Base-by-base conservation (phyloP, 1,140 invertebrate genomes). In the Orius laevigatus region DNA sequence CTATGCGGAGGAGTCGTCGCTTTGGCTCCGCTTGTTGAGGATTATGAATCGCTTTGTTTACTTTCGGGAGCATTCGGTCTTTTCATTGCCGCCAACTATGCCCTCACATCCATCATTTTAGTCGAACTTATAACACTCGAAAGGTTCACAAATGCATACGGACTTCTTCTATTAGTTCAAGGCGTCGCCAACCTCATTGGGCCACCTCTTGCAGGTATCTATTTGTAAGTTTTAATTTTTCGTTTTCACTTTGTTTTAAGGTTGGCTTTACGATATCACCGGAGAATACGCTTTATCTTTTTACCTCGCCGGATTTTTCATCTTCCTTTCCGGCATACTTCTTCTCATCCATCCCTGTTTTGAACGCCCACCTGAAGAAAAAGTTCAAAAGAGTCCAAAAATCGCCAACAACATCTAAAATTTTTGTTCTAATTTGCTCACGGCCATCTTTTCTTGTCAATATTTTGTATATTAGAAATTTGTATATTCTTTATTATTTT, bases 101-200 rank as follows among this genome's bases (percentile, higher is more conserved):
- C 83, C 6, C 68, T 90, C 2, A 85, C 84, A 8, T 83, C 82
- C 53, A 84, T 87, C 53, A 89, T 90, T 48, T 68, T 90, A 19
- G 85, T 90, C 15, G 81, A 90, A 58, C 65, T 87, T 53, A 84
- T 87, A 49, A 79, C 83, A 4, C 59, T 92, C 19, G 87, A 93
- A 55, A 72, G 79, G 58, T 90, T 95, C 59, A 86, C 88, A 1
- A 88, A 85, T 58, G 86, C 86, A 2, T 92, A 93, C 59, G 89
- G 90, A 9, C 66, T 93, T 49, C 63, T 92, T 32, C 65, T 90
- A 45, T 67, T 93, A 3, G 84, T 91, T 46, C 88, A 93, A 64
- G 90, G 89, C 3, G 64, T 91, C 33, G 86, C 84, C 1, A 87
- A 90, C 62, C 69, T 92, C 2, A 72, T 89, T 55, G 89, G 89